phyloP scores from a whole-genome alignment of 2,888 invertebrate genomes.

The Mesochorus sp. region DNA sequence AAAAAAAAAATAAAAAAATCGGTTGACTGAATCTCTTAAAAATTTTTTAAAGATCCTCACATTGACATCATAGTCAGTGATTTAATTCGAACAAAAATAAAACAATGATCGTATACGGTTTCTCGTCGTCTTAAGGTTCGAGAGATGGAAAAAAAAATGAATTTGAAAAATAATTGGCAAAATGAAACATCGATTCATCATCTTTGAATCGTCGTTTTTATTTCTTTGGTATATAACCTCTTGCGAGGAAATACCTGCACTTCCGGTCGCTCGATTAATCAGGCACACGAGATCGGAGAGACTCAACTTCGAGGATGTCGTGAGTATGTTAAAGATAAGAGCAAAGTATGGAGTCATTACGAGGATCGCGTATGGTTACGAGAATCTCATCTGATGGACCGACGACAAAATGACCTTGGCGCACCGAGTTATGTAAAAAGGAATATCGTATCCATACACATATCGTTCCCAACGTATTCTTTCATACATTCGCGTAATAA shows the following conservation, averaged over 20 bases:
- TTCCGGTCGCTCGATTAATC: conserved; percentile 54
- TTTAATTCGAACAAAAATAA: neutral
- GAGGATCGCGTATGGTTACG: conserved; percentile 25
- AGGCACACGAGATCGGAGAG: conserved; percentile 27
- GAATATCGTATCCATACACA: conserved; percentile 46
- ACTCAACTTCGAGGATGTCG: conserved; percentile 27
- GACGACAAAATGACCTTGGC: conserved; percentile 49
- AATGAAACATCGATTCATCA: neutral
- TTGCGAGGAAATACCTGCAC: conserved; percentile 8
- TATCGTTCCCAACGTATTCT: conserved; percentile 27
- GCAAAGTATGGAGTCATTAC: conserved; percentile 34
- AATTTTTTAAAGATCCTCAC: neutral
- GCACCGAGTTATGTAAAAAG: conserved; percentile 42
- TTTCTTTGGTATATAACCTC: too few relatives aligned
- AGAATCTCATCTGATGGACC: conserved; percentile 48
- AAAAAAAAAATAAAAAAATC: too few relatives aligned
- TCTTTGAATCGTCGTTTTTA: neutral
- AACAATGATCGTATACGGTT: neutral
- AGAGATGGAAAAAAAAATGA: neutral
- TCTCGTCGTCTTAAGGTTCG: neutral
- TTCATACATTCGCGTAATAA: neutral
- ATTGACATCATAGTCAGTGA: conserved; percentile 3
- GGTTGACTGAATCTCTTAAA: too few relatives aligned
- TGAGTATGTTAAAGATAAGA: conserved; percentile 42
- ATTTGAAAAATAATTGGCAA: neutral